Percentiles rank a stretch among this genome's conserved stretches.
Evolutionary conservation across 1,140 invertebrate species (phyloP).

Genomic region (Lepidurus arcticus): DNA sequence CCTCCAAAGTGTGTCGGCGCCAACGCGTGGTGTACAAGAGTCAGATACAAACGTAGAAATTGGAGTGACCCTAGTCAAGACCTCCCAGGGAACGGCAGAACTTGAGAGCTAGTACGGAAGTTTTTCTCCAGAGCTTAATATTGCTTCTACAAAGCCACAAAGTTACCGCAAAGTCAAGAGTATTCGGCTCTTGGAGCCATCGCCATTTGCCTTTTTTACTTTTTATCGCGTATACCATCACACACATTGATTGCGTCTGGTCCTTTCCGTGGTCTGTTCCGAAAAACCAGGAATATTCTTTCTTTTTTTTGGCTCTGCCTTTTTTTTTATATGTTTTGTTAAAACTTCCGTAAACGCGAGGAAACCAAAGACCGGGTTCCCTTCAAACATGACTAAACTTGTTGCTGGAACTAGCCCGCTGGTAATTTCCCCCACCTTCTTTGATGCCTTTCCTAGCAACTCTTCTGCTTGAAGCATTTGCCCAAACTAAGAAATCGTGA

Average conservation of each 20-base stretch:
- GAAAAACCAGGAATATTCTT: background rate
- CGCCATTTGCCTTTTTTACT: background rate
- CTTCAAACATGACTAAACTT: background rate
- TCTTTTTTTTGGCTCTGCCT: background rate
- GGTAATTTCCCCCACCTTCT: background rate
- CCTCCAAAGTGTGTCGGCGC: conserved; percentile 5
- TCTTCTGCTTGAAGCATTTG: background rate
- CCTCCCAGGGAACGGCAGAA: background rate
- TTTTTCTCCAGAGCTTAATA: background rate
- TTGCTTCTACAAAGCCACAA: background rate
- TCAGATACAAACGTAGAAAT: background rate
- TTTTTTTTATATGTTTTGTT: background rate
- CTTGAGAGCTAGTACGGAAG: background rate
- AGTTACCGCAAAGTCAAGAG: background rate
- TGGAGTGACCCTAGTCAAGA: background rate
- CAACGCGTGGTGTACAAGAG: background rate
- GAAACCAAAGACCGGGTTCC: background rate
- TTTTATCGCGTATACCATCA: background rate
- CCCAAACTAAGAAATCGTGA: conserved; percentile 14
- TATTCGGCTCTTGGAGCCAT: background rate
- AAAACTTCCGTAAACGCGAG: background rate
- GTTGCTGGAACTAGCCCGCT: background rate
- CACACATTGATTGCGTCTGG: background rate
- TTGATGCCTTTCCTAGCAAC: background rate
- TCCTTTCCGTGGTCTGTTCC: background rate